Conservation (phyloP, 64 coral and sea anemone genomes). For the Porites australiensis region DNA sequence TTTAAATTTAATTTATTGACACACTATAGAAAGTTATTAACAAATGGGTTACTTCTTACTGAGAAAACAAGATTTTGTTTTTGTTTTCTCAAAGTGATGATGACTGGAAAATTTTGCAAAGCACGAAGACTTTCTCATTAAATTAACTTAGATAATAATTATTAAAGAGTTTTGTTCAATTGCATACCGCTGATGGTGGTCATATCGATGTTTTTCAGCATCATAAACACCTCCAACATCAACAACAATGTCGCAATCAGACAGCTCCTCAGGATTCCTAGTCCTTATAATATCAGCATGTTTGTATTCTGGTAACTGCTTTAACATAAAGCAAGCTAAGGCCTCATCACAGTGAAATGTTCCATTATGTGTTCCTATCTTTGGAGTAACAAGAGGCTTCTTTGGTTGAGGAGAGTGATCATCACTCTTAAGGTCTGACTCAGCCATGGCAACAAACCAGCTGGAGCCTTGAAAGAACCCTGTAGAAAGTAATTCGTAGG, state of each 20-base stretch:
- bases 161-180: not conserved
- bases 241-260: conserved; percentile 93
- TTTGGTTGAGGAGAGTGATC: conserved; percentile 45
- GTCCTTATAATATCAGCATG: conserved; percentile 88
- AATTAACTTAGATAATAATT: too few species aligned
- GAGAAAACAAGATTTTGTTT: too few species aligned
- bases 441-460: conserved; percentile 18
- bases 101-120: too few species aligned
- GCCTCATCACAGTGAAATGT: conserved; percentile 99
- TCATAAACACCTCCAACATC: conserved; percentile 98
- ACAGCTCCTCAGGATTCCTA: conserved; percentile 76
- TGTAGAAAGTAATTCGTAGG: conserved; percentile 1
- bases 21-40: too few species aligned
- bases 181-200: conserved; percentile 95
- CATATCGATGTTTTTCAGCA: conserved; percentile 85
- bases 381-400: conserved; percentile 58
- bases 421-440: conserved; percentile 61
- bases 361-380: conserved; percentile 97
- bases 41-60: too few species aligned
- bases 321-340: conserved; percentile 92
- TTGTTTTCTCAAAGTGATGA: too few species aligned
- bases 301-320: conserved; percentile 79
- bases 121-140: too few species aligned
- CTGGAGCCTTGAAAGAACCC: not conserved
- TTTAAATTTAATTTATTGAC: too few species aligned